Evolutionary conservation across 2,797 vertebrate genomes (phyloP).

Genomic region (Microchirus variegatus): DNA sequence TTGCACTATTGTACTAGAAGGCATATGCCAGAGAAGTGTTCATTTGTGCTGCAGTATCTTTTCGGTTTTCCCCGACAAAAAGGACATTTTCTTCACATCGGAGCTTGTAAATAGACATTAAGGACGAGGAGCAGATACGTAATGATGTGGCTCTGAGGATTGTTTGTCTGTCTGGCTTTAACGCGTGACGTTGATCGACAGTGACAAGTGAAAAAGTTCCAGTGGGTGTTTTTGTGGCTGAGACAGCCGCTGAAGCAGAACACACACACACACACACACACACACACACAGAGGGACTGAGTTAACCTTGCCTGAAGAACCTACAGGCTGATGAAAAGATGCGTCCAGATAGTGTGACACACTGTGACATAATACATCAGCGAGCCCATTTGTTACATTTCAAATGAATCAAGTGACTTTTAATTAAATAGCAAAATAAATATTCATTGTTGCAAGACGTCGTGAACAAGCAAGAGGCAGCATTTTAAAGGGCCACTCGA

Average conservation of each 20-base stretch:
- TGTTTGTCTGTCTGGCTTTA: conserved; percentile 56
- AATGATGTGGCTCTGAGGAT: conserved; percentile 61
- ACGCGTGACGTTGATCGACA: conserved; percentile 64
- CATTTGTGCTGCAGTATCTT: conserved; percentile 18
- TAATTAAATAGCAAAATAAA: too few species aligned
- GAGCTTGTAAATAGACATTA: conserved; percentile 53
- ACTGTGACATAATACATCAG: too few species aligned
- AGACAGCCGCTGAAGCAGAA: conserved; percentile 57
- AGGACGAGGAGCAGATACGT: conserved; percentile 64
- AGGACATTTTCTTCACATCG: conserved; percentile 25
- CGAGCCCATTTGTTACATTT: too few species aligned
- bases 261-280: conserved; percentile 5
- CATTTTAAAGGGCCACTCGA: too few species aligned
- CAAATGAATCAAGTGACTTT: too few species aligned
- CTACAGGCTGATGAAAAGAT: conserved; percentile 31
- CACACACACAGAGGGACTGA: conserved; percentile 26
- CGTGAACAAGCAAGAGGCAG: too few species aligned
- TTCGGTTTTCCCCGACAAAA: conserved; percentile 44
- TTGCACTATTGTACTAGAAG: conserved; percentile 2
- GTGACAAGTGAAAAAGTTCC: conserved; percentile 70
- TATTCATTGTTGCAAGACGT: too few species aligned
- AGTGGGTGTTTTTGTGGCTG: conserved; percentile 59
- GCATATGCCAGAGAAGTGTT: conserved; percentile 8
- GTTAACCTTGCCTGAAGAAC: conserved; percentile 66
- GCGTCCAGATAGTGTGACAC: conserved; percentile 19